Evolutionary conservation across 2,797 vertebrate genomes (phyloP).

Genomic region (Labroides dimidiatus): DNA sequence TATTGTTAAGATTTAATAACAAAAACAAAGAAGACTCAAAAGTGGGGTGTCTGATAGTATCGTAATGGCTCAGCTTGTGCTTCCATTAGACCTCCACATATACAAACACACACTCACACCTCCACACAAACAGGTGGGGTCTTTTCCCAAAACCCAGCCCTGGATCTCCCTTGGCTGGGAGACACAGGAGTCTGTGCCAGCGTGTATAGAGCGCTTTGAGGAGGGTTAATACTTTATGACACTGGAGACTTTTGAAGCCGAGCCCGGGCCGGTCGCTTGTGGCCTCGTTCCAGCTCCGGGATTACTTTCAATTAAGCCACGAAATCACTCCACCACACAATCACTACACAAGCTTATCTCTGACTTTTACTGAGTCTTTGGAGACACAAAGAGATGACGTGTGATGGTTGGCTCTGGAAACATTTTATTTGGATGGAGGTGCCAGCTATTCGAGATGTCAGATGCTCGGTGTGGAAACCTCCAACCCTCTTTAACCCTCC

Average conservation of each 20-base stretch:
- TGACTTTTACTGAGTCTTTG: slow-evolving; percentile 11
- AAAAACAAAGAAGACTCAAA: background rate
- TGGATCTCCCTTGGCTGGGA: slow-evolving; percentile 55
- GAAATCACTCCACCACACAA: slow-evolving; percentile 27
- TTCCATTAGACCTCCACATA: background rate
- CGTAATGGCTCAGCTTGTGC: background rate
- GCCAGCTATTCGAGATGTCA: slow-evolving; percentile 28
- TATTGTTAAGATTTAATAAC: background rate
- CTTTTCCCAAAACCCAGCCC: slow-evolving; percentile 42
- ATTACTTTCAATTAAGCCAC: slow-evolving; percentile 47
- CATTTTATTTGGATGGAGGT: background rate
- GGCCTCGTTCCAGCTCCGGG: slow-evolving; percentile 26
- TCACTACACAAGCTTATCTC: slow-evolving; percentile 16
- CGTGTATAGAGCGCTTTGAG: slow-evolving; percentile 42
- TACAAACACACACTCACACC: background rate
- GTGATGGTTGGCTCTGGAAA: slow-evolving; percentile 3
- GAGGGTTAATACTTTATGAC: slow-evolving; percentile 71
- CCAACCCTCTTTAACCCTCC: slow-evolving; percentile 35
- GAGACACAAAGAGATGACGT: slow-evolving; percentile 1
- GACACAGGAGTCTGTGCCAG: slow-evolving; percentile 31
- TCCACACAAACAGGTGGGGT: slow-evolving; percentile 19
- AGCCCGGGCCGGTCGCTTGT: slow-evolving; percentile 23
- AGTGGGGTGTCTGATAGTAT: background rate
- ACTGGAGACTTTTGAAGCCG: slow-evolving; percentile 46
- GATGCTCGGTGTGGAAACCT: slow-evolving; percentile 46